Conservation (phyloP, 2,888 invertebrate genomes). For the Sphinx pinastri region DNA sequence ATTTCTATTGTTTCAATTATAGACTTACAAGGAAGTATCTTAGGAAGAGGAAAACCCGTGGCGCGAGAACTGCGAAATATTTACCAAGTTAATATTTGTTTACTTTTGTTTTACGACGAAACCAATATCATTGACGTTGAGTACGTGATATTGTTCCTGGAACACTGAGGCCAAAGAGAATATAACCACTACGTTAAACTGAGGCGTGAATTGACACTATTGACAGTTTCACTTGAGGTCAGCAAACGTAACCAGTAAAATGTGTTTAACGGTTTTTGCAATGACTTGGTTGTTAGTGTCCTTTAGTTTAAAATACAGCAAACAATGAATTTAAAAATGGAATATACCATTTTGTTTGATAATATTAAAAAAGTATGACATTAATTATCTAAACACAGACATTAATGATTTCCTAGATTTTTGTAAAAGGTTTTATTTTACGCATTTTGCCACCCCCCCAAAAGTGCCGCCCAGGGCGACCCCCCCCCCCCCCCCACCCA, state of each 20-base stretch:
- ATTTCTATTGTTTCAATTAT: slow-evolving; percentile 3
- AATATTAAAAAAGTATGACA: too few species aligned
- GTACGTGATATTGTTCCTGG: slow-evolving; percentile 10
- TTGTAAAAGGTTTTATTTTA: too few species aligned
- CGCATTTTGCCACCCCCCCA: too few species aligned
- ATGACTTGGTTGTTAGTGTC: background rate
- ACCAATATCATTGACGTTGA: slow-evolving; percentile 7
- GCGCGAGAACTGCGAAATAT: slow-evolving; percentile 4
- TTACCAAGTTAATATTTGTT: slow-evolving; percentile 13
- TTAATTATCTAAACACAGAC: too few species aligned
- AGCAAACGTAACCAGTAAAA: background rate
- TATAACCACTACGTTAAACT: too few species aligned
- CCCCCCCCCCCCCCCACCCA: too few species aligned
- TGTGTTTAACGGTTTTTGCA: background rate
- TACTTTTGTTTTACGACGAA: background rate
- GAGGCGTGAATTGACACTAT: slow-evolving; percentile 2
- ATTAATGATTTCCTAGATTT: too few species aligned
- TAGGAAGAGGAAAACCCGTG: slow-evolving; percentile 17
- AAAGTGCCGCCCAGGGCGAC: too few species aligned
- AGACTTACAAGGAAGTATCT: background rate
- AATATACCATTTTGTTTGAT: too few species aligned
- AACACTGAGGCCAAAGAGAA: background rate
- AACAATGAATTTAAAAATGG: too few species aligned
- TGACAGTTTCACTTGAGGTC: slow-evolving; percentile 5
- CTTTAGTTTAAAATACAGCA: too few species aligned